phyloP scores from a whole-genome alignment of 1,140 invertebrate species.

The Bombyx mandarina region DNA sequence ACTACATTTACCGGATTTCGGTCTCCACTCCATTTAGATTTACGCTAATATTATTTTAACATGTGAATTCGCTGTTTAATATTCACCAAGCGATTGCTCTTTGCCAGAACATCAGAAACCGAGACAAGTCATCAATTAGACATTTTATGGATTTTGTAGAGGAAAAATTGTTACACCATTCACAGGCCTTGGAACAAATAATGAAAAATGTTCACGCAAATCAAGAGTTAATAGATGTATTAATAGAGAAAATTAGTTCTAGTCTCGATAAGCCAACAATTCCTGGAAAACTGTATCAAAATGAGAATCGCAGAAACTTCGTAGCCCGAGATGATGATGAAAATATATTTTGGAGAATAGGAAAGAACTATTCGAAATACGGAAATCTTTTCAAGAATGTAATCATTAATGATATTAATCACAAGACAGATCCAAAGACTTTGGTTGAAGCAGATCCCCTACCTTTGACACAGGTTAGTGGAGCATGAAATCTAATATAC shows the following conservation, averaged over 20 bases:
- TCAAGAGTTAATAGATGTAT: constrained; percentile 22
- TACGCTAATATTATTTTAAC: too few relatives aligned
- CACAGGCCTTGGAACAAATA: constrained; percentile 41
- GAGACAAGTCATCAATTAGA: constrained; percentile 15
- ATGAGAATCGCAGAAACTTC: constrained; percentile 21
- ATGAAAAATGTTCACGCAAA: constrained; percentile 25
- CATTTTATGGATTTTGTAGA: constrained; percentile 31
- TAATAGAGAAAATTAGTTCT: constrained; percentile 29
- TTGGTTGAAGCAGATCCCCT: constrained; percentile 19
- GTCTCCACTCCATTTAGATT: too few relatives aligned
- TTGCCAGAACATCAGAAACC: constrained; percentile 37
- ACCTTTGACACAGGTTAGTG: constrained; percentile 16
- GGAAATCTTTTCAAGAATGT: constrained; percentile 32
- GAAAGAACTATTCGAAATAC: constrained; percentile 33
- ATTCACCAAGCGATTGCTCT: constrained; percentile 18
- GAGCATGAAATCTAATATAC: constrained; percentile 10
- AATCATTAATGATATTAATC: constrained; percentile 22
- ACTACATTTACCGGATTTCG: too few relatives aligned
- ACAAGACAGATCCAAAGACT: constrained; percentile 23
- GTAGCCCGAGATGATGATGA: constrained; percentile 13
- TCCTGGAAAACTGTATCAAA: constrained; percentile 30
- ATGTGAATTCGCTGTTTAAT: constrained; percentile 3
- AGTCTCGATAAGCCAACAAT: constrained; percentile 27
- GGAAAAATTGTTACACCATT: constrained; percentile 41
- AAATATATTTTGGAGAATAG: constrained; percentile 28